Conservation (phyloP, 2,888 invertebrate species). For the Taenaris catops region DNA sequence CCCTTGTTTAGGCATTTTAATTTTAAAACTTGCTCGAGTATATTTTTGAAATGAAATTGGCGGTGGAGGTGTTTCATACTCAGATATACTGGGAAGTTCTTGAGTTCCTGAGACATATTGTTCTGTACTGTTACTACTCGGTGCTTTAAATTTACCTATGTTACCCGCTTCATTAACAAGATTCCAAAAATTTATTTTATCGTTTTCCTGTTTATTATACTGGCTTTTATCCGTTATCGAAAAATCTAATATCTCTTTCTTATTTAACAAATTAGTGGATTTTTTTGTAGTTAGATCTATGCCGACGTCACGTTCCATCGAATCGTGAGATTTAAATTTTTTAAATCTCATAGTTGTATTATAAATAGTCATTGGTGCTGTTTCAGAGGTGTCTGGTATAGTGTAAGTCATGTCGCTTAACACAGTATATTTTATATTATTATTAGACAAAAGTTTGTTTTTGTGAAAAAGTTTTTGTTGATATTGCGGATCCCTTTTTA, state of each 20-base stretch:
- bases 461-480: constrained; percentile 43
- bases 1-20: constrained; percentile 22
- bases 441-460: constrained; percentile 43
- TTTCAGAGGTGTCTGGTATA: constrained; percentile 42
- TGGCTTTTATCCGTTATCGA: constrained; percentile 21
- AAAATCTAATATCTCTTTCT: constrained; percentile 39
- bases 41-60: constrained; percentile 25
- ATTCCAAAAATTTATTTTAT: constrained; percentile 41
- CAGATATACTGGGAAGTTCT: constrained; percentile 35
- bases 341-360: constrained; percentile 35
- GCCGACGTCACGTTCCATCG: constrained; percentile 40
- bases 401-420: constrained; percentile 47
- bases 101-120: constrained; percentile 27
- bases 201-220: constrained; percentile 22
- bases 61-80: constrained; percentile 57
- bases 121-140: constrained; percentile 22
- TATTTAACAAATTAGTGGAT: constrained; percentile 27
- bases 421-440: constrained; percentile 43
- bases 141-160: constrained; percentile 31
- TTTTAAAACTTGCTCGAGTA: constrained; percentile 27
- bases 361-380: constrained; percentile 23
- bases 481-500: constrained; percentile 40
- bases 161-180: constrained; percentile 33
- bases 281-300: constrained; percentile 25
- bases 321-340: constrained; percentile 37